Percentiles rank a stretch among this genome's conserved stretches.
Evolutionary conservation across 92 coral and sea anemone species (phyloP).

Genomic region (Desmophyllum pertusum): DNA sequence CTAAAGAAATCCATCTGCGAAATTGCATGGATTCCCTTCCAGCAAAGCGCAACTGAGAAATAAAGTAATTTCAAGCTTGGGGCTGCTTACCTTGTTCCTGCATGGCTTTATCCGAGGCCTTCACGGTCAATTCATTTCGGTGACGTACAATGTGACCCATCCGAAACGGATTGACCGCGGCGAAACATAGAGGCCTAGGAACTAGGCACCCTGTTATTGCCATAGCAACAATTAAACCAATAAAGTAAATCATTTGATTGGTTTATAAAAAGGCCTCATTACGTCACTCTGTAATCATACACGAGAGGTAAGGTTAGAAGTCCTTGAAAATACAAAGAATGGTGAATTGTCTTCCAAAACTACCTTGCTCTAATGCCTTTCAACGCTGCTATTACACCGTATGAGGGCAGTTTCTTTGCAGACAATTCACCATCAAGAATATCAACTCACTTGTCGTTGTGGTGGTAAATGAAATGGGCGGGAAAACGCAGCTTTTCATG

Average conservation of each 20-base stretch:
- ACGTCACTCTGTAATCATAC: slow-evolving; percentile 23
- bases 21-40: too few relatives aligned
- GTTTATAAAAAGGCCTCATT: neutral
- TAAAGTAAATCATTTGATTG: neutral
- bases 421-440: neutral
- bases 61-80: too few relatives aligned
- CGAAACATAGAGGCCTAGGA: too few relatives aligned
- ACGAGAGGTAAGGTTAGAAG: neutral
- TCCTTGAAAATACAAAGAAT: neutral
- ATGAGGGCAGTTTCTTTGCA: neutral
- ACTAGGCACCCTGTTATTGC: neutral
- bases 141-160: too few relatives aligned
- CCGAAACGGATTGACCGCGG: too few relatives aligned
- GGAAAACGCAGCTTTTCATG: neutral
- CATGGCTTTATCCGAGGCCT: too few relatives aligned
- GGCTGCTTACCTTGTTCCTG: too few relatives aligned
- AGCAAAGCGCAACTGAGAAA: too few relatives aligned
- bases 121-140: too few relatives aligned
- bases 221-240: slow-evolving; percentile 1
- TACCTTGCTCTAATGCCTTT: neutral
- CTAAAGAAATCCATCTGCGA: too few relatives aligned
- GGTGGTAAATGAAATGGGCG: neutral
- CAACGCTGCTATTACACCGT: neutral
- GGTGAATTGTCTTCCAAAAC: neutral
- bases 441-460: neutral